A percentile compares a stretch with the other conserved stretches of the same genome.
Conservation (phyloP, 1,140 invertebrate species). For the Philaenus spumarius region DNA sequence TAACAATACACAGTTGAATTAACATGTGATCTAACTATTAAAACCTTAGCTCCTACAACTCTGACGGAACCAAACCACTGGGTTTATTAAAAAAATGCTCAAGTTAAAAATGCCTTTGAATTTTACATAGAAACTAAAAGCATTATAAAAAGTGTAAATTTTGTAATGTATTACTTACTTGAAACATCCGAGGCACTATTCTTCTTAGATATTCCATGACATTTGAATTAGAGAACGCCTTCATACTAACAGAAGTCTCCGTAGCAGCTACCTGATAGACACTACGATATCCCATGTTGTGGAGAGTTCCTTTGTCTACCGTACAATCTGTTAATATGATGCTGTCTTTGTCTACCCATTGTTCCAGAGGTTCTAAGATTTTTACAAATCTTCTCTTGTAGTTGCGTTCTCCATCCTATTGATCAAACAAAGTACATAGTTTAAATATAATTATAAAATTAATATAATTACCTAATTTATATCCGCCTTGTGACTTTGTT, state of each 20-base stretch:
- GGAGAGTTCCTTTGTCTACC: constrained; percentile 68
- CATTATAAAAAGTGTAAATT: not conserved
- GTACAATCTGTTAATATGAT: constrained; percentile 74
- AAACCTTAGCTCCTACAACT: too few species aligned
- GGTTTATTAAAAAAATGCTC: too few species aligned
- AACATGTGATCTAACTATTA: too few species aligned
- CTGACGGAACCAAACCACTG: too few species aligned
- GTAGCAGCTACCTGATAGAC: constrained; percentile 61
- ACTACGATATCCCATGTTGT: constrained; percentile 67
- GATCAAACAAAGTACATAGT: constrained; percentile 3
- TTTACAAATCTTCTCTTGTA: constrained; percentile 64
- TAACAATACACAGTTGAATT: constrained; percentile 10
- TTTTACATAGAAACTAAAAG: not conserved
- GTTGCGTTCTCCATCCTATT: constrained; percentile 53
- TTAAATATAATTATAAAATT: too few species aligned
- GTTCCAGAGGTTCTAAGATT: constrained; percentile 66
- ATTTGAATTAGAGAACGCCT: constrained; percentile 56
- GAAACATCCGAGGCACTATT: constrained; percentile 81
- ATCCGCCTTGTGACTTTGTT: too few species aligned
- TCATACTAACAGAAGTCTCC: constrained; percentile 34
- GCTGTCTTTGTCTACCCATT: constrained; percentile 71
- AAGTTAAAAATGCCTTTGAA: too few species aligned
- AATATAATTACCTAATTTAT: too few species aligned
- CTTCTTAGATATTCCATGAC: constrained; percentile 82
- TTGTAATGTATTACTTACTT: constrained; percentile 31